phyloP scores from a whole-genome alignment of 2,113 vertebrate species.

The Cyanistes caeruleus region DNA sequence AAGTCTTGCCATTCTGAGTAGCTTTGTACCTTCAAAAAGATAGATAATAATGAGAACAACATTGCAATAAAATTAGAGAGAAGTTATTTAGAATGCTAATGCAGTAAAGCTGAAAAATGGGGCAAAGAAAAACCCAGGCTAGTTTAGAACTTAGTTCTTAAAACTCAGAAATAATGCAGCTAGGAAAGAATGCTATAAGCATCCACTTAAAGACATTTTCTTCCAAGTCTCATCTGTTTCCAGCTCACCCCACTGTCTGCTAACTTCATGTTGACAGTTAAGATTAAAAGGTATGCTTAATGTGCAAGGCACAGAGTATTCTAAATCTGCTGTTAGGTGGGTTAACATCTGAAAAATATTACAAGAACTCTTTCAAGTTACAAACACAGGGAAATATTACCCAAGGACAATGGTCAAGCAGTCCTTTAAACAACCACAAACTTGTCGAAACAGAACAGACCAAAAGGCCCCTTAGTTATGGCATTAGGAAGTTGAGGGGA shows the following conservation, averaged over 20 bases:
- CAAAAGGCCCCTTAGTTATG: not conserved
- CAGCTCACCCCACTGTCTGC: not conserved
- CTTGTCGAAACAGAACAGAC: not conserved
- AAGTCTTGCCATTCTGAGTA: not conserved
- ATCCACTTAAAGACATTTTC: not conserved
- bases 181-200: not conserved
- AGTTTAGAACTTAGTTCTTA: not conserved
- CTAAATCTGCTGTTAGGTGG: not conserved
- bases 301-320: not conserved
- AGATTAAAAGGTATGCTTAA: not conserved
- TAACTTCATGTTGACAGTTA: not conserved
- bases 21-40: not conserved
- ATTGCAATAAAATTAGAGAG: not conserved
- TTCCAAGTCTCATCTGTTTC: not conserved
- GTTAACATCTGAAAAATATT: not conserved
- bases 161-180: not conserved
- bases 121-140: not conserved
- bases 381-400: not conserved
- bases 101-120: not conserved
- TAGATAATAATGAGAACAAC: not conserved
- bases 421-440: not conserved
- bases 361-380: not conserved
- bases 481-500: not conserved
- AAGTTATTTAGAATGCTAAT: not conserved
- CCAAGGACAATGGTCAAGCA: not conserved